These are phyloP conservation scores for Apodemus agrarius DNA, from an alignment of 2,797 vertebrate genomes.

Conservation along the genomic window DNA sequence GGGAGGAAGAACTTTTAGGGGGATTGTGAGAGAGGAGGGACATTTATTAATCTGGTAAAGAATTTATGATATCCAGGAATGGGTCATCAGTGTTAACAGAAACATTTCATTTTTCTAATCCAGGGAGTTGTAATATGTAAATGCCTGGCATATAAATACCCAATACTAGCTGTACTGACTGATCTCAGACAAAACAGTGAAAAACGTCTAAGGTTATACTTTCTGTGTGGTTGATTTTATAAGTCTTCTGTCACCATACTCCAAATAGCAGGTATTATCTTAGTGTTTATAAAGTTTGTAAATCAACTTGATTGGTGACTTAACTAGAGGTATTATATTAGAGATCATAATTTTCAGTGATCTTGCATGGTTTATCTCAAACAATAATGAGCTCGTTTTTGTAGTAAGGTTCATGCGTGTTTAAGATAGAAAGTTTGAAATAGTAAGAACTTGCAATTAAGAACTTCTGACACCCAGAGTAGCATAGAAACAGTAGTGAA, in stretches of 20 bases:
- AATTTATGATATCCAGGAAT: constrained; percentile 1
- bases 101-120: background rate
- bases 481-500: background rate
- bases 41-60: background rate
- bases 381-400: background rate
- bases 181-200: background rate
- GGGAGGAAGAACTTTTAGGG: background rate
- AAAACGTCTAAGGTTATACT: background rate
- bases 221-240: background rate
- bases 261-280: constrained; percentile 21
- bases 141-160: background rate
- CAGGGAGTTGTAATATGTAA: background rate
- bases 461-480: background rate
- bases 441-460: background rate
- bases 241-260: background rate
- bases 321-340: background rate
- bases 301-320: background rate
- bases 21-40: background rate
- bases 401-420: background rate
- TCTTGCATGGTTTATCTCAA: background rate
- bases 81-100: background rate
- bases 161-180: background rate
- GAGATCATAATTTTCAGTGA: background rate
- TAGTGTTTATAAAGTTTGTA: background rate
- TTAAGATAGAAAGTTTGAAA: background rate